These are phyloP conservation scores for Agrochola lychnidis DNA, from an alignment of 2,888 invertebrate genomes.

Conservation along the genomic window DNA sequence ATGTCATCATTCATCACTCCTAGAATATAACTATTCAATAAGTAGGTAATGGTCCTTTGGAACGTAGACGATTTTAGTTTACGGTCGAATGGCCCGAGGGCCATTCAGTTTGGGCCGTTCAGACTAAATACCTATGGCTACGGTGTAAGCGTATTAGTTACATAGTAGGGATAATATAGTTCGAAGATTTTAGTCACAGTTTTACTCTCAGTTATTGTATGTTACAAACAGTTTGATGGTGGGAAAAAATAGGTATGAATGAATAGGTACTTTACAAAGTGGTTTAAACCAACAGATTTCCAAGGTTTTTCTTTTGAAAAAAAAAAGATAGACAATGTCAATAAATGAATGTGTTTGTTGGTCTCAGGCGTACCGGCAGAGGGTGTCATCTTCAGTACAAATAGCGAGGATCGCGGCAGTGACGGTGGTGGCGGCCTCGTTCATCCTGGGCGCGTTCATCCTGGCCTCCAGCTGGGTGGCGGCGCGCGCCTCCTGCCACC, in stretches of 20 bases:
- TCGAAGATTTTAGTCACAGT: background rate
- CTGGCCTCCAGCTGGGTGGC: slow-evolving; percentile 96
- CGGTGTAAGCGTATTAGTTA: background rate
- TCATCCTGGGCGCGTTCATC: slow-evolving; percentile 95
- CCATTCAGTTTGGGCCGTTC: too few species aligned
- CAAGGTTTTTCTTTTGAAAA: background rate
- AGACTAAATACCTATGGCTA: too few species aligned
- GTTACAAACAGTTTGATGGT: background rate
- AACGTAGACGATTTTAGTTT: too few species aligned
- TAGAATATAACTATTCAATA: background rate
- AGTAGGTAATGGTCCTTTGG: background rate
- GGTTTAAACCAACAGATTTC: background rate
- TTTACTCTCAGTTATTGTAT: slow-evolving; percentile 5
- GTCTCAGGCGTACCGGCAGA: slow-evolving; percentile 94
- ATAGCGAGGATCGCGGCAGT: slow-evolving; percentile 96
- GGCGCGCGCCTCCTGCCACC: slow-evolving; percentile 95
- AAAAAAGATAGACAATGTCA: background rate
- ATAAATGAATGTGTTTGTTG: slow-evolving; percentile 24
- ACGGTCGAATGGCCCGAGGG: too few species aligned
- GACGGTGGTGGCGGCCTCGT: slow-evolving; percentile 95
- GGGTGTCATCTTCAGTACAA: slow-evolving; percentile 94
- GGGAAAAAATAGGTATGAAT: background rate
- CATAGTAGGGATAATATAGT: background rate
- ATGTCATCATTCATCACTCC: too few species aligned
- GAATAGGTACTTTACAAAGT: background rate